phyloP scores from a whole-genome alignment of 2,888 invertebrate genomes.

The Lysandra bellargus region DNA sequence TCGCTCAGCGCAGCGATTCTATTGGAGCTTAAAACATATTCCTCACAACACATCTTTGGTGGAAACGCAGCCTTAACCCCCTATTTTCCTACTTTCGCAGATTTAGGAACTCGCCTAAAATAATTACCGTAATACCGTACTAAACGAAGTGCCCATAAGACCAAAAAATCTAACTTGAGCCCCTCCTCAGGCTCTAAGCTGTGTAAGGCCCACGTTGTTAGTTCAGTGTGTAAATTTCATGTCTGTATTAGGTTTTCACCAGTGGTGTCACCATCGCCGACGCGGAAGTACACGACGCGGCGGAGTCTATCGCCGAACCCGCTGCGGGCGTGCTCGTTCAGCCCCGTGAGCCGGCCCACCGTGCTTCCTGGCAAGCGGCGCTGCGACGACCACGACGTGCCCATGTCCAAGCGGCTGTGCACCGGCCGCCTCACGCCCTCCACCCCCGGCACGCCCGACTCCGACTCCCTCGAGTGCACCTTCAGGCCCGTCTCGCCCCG shows the following conservation, averaged over 20 bases:
- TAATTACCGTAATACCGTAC: no score
- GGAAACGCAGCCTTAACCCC: no score
- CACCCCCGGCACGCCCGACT: slow-evolving; percentile 72
- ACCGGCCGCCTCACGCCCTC: slow-evolving; percentile 64
- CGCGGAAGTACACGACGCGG: slow-evolving; percentile 89
- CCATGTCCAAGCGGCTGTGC: slow-evolving; percentile 68
- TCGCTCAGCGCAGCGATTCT: no score
- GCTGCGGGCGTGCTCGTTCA: slow-evolving; percentile 87
- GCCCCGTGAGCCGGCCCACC: slow-evolving; percentile 81
- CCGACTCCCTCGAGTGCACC: slow-evolving; percentile 72
- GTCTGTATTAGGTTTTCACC: slow-evolving; percentile 70
- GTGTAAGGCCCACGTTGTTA: not conserved
- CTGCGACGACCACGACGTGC: slow-evolving; percentile 81
- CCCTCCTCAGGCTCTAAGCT: no score
- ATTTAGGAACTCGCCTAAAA: no score
- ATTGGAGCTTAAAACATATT: no score
- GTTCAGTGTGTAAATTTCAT: not conserved
- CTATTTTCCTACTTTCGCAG: no score
- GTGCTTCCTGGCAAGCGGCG: slow-evolving; percentile 82
- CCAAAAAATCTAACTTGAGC: no score
- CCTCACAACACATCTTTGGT: no score
- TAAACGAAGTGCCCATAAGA: no score
- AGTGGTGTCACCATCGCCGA: slow-evolving; percentile 90
- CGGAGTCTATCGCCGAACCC: slow-evolving; percentile 94
- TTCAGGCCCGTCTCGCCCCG: slow-evolving; percentile 75